phyloP scores from a whole-genome alignment of 2,113 vertebrate genomes.

The zebrafish (Danio rerio) region GRCz12tu NC_133191.1:30525501-30526000 shows the following conservation, averaged over 20 bases:
- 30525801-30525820: slow-evolving; percentile 48
- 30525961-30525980: slow-evolving; percentile 22
- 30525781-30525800: slow-evolving; percentile 7
- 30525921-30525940: slow-evolving; percentile 33
- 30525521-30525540: too few species aligned
- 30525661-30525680: too few species aligned
- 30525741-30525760: not conserved
- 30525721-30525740: too few species aligned
- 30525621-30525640: too few species aligned
- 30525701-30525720: too few species aligned
- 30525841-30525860: slow-evolving; percentile 50
- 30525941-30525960: slow-evolving; percentile 54
- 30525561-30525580: too few species aligned
- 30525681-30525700: too few species aligned
- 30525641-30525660: too few species aligned
- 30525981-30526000: not conserved
- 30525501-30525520: too few species aligned
- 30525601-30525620: too few species aligned
- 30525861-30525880: slow-evolving; percentile 49
- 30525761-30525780: slow-evolving; percentile 9
- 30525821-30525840: slow-evolving; percentile 33
- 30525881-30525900: slow-evolving; percentile 42
- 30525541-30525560: too few species aligned
- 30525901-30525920: slow-evolving; percentile 48
- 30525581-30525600: too few species aligned